These are phyloP conservation scores for Steinernema scapterisci DNA, from an alignment of 2,888 invertebrate genomes.

Conservation along the genomic window DNA sequence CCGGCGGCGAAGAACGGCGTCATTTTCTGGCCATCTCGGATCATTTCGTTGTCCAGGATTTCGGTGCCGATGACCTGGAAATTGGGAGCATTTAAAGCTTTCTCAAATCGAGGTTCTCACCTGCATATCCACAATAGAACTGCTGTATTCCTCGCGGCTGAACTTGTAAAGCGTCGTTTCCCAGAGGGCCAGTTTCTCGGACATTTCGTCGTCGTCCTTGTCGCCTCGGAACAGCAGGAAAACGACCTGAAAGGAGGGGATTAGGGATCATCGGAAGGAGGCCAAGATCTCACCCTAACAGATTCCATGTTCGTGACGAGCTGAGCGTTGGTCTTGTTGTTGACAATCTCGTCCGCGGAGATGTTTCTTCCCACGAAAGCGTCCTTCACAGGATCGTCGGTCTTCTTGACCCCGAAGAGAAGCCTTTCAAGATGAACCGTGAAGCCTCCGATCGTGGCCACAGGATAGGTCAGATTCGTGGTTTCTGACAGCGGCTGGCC, in stretches of 20 bases:
- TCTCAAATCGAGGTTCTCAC: conserved; percentile 29
- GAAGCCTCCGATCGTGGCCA: conserved; percentile 57
- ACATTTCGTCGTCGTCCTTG: conserved; percentile 45
- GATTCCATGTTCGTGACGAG: conserved; percentile 62
- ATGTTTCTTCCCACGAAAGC: conserved; percentile 37
- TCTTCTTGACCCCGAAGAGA: conserved; percentile 56
- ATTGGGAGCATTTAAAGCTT: not conserved
- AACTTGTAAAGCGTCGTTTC: conserved; percentile 59
- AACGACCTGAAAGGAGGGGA: conserved; percentile 54
- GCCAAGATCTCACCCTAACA: conserved; percentile 55
- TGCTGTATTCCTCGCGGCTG: conserved; percentile 49
- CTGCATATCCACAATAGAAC: conserved; percentile 51
- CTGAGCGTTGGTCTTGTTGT: conserved; percentile 41
- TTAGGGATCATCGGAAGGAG: not conserved
- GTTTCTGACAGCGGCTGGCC: conserved; percentile 21
- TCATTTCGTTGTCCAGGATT: conserved; percentile 65
- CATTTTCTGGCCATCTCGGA: conserved; percentile 60
- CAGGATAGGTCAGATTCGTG: conserved; percentile 53
- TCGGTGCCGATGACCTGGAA: conserved; percentile 61
- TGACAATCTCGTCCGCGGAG: conserved; percentile 33
- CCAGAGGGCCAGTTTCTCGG: conserved; percentile 53
- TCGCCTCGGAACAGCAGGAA: conserved; percentile 66
- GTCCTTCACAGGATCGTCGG: conserved; percentile 32
- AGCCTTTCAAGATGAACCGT: conserved; percentile 59
- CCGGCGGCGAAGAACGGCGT: conserved; percentile 65